Base-by-base conservation (phyloP, 2,888 invertebrate species). In the Heliothis peltigera region DNA sequence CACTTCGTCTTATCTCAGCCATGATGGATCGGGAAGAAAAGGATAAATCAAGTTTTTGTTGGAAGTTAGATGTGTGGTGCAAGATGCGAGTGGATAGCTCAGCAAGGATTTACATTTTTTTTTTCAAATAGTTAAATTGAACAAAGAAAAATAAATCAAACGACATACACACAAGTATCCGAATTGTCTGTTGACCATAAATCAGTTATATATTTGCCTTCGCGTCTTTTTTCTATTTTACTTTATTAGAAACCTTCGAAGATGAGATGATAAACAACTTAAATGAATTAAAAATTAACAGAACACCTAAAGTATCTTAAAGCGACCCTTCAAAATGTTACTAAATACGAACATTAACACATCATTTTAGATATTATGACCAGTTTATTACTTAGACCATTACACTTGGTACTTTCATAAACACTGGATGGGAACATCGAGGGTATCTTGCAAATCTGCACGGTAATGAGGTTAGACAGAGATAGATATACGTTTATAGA, bases 11-110 rank as follows among this genome's bases (percentile, higher is more conserved):
- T 91, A 92, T 92, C 92, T 86, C 75, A 68, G 80, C 80, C 84
- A 86, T 91, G 92, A 92, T 90, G 88, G 89, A 92, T 91, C 84
- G 90, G 77, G 77, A 83, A 87, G 87, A 86, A 87, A 84, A 82
- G 89, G 89, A 91, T 91, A 89, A 90, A 90, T 91, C 91, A 88
- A 87, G 87, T 89, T 90, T 89, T 88, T 89, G 84, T 88, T 85
- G 81, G 74, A 63, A 68, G 64, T 67, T 69, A 64, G 72, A 72
- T 71, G 77, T 73, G 76, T 84, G 84, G 82, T 69, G 73, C 82
- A 83, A 84, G 64, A 57, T 64, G 63, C 39, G 52, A 68, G 66
- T 70, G 62, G 43, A 70, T 65, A 52, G 48, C 49, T 70, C 44
- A 52, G 21, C 35, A 42, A 51, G 28, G 32, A 32, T 32, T 17